A percentile compares a stretch with the other conserved stretches of the same genome.
phyloP scores from a whole-genome alignment of 1,140 invertebrate species.

The Solenopsis fugax region DNA sequence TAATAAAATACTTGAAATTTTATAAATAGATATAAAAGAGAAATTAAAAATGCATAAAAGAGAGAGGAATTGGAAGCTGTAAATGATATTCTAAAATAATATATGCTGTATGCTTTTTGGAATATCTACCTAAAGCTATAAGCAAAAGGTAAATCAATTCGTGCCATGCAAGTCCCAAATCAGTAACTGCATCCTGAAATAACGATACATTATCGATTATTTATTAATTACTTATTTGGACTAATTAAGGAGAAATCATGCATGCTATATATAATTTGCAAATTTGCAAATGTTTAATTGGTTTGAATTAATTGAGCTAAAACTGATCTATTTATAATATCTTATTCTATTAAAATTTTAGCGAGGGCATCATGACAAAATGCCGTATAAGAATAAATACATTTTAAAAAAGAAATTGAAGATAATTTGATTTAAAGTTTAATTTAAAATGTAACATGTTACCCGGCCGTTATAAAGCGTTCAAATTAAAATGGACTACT shows the following conservation, averaged over 20 bases:
- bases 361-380: background rate
- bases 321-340: too few species aligned
- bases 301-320: background rate
- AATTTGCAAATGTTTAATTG: background rate
- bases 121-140: slow-evolving; percentile 88
- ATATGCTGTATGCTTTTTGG: background rate
- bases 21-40: background rate
- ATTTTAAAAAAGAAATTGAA: background rate
- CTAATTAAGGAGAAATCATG: background rate
- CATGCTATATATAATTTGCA: background rate
- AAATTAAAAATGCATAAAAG: background rate
- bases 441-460: background rate
- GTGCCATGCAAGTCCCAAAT: slow-evolving; percentile 88
- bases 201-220: background rate
- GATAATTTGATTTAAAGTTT: background rate
- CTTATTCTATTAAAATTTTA: background rate
- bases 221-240: slow-evolving; percentile 16
- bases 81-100: background rate
- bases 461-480: background rate
- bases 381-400: background rate
- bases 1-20: background rate
- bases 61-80: background rate
- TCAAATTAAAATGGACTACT: background rate
- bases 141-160: slow-evolving; percentile 89
- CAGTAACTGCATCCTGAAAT: slow-evolving; percentile 88